phyloP scores from a whole-genome alignment of 1,140 invertebrate species.

The Melitaea cinxia region DNA sequence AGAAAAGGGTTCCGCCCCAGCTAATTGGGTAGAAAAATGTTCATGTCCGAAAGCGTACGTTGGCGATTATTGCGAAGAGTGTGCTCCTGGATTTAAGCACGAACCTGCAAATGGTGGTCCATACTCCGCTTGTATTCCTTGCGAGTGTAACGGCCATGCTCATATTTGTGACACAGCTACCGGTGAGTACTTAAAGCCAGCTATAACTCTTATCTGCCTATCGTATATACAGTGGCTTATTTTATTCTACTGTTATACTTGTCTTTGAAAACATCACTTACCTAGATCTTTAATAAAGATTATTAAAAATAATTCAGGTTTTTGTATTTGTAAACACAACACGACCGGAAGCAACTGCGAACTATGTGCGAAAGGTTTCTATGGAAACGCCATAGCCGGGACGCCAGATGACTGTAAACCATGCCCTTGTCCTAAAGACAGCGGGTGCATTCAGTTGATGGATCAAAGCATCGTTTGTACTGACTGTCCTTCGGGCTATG shows the following conservation, averaged over 20 bases:
- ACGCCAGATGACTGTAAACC: constrained; percentile 93
- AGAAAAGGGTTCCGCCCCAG: constrained; percentile 89
- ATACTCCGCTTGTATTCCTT: constrained; percentile 96
- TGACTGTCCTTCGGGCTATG: constrained; percentile 96
- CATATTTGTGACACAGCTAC: constrained; percentile 97
- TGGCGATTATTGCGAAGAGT: constrained; percentile 98
- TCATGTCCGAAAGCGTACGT: constrained; percentile 95
- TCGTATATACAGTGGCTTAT: too few relatives aligned
- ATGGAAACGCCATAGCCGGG: constrained; percentile 95
- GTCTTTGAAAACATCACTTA: too few relatives aligned
- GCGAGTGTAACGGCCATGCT: constrained; percentile 97
- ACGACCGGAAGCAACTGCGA: constrained; percentile 98
- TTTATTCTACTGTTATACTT: too few relatives aligned
- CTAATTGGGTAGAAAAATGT: constrained; percentile 97
- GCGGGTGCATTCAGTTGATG: constrained; percentile 94
- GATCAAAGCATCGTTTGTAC: constrained; percentile 94
- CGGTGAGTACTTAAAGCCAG: constrained; percentile 80
- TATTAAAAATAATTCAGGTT: constrained; percentile 81
- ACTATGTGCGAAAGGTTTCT: constrained; percentile 95
- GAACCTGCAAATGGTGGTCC: constrained; percentile 94
- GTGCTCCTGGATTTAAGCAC: constrained; percentile 95
- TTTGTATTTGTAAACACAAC: constrained; percentile 98
- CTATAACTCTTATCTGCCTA: too few relatives aligned
- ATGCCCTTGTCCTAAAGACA: constrained; percentile 97
- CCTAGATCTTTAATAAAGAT: too few relatives aligned